Percentiles rank a stretch among this genome's conserved stretches.
Evolutionary conservation across 2,888 invertebrate species (phyloP).

Genomic region (Acheta domesticus): DNA sequence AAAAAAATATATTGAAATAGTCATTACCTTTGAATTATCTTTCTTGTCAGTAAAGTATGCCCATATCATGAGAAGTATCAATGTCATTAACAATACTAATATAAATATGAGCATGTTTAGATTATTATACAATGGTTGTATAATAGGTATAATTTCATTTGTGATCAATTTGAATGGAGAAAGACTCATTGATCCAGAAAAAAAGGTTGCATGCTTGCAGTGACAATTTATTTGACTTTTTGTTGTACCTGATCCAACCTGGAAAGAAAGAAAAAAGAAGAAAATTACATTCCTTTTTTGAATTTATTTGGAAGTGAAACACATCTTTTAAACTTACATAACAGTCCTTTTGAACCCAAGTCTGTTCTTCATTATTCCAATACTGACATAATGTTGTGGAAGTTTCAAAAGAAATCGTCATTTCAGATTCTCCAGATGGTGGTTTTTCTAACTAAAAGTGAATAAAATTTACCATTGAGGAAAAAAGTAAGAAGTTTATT

Average conservation of each 20-base stretch:
- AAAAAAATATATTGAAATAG: too few relatives aligned
- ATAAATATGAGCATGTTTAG: constrained; percentile 36
- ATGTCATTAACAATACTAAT: constrained; percentile 33
- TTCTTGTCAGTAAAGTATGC: constrained; percentile 34
- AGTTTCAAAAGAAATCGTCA: too few relatives aligned
- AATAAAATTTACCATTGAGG: too few relatives aligned
- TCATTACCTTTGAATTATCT: constrained; percentile 28
- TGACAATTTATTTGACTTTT: constrained; percentile 34
- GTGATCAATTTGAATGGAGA: constrained; percentile 36
- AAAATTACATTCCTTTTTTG: neutral
- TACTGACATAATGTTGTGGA: neutral
- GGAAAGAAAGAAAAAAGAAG: neutral
- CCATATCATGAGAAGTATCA: constrained; percentile 35
- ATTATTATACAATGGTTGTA: constrained; percentile 36
- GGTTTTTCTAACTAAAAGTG: too few relatives aligned
- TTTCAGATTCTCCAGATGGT: too few relatives aligned
- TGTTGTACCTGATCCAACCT: constrained; percentile 24
- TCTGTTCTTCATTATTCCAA: neutral
- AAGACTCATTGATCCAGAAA: constrained; percentile 36
- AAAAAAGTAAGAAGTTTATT: too few relatives aligned
- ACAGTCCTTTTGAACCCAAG: neutral
- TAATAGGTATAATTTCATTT: constrained; percentile 35
- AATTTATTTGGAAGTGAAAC: neutral
- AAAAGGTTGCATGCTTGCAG: constrained; percentile 38
- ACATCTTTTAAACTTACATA: constrained; percentile 19